These are phyloP conservation scores for Calameuta pallipes DNA, from an alignment of 2,888 invertebrate genomes.

Conservation along the genomic window DNA sequence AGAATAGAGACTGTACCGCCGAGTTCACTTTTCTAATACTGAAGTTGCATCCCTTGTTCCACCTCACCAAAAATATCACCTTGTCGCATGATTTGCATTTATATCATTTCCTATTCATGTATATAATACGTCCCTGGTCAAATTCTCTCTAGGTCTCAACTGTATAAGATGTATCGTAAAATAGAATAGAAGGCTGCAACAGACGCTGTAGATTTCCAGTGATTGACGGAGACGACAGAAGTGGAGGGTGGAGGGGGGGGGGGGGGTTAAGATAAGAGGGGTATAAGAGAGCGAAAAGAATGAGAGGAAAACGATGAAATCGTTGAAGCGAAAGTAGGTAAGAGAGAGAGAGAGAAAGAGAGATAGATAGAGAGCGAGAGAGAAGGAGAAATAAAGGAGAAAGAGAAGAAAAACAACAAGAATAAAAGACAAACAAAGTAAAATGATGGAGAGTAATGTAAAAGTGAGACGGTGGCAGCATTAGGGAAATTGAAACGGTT, in stretches of 20 bases:
- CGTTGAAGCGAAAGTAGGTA: conserved; percentile 31
- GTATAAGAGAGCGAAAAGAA: conserved; percentile 1
- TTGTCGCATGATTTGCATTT: not conserved
- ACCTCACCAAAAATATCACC: not conserved
- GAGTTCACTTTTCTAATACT: not conserved
- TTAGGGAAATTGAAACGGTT: conserved; percentile 64
- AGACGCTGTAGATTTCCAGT: not conserved
- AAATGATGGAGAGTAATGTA: conserved; percentile 37
- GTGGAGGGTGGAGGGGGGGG: not conserved
- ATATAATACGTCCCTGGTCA: not conserved
- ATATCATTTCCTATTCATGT: not conserved
- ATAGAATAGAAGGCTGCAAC: not conserved
- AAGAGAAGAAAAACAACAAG: conserved; percentile 6
- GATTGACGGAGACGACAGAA: not conserved
- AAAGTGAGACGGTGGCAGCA: conserved; percentile 53
- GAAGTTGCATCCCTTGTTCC: not conserved
- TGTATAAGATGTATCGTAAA: not conserved
- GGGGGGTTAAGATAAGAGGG: not conserved
- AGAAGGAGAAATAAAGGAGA: conserved; percentile 15
- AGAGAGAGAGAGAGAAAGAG: conserved; percentile 17
- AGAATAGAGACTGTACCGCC: not conserved
- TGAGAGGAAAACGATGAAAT: conserved; percentile 24
- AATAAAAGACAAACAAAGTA: conserved; percentile 8
- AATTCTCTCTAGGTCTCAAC: not conserved
- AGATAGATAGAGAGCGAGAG: conserved; percentile 21